These are phyloP conservation scores for Drosophila gunungcola DNA, from an alignment of 1,140 invertebrate species.

Conservation along the genomic window DNA sequence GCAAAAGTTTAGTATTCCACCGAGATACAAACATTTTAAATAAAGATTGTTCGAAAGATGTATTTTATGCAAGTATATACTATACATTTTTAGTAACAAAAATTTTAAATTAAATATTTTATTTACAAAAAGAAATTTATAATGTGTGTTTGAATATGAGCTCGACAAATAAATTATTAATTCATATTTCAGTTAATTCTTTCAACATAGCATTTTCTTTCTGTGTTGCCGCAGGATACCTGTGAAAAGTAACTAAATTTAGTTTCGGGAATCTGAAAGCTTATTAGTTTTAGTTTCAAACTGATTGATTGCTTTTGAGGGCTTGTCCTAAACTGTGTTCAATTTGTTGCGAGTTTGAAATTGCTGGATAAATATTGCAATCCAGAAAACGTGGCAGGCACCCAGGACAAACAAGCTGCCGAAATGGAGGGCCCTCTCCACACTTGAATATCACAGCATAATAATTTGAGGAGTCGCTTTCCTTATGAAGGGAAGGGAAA, in stretches of 20 bases:
- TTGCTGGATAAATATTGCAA: conserved; percentile 18
- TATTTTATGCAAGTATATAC: no score
- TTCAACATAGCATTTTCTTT: no score
- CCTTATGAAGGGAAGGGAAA: conserved; percentile 22
- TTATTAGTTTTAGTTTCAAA: conserved; percentile 18
- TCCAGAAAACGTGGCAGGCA: conserved; percentile 45
- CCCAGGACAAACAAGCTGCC: conserved; percentile 21
- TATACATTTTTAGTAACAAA: no score
- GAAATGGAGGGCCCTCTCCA: conserved; percentile 22
- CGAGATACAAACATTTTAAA: background rate
- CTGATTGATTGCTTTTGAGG: conserved; percentile 36
- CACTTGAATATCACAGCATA: conserved; percentile 66
- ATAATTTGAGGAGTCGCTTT: conserved; percentile 65
- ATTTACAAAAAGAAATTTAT: no score
- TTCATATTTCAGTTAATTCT: background rate
- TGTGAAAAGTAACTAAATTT: background rate
- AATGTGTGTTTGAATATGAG: no score
- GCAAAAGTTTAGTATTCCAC: conserved; percentile 1
- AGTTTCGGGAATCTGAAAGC: background rate
- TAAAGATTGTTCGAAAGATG: background rate
- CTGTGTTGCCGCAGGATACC: background rate
- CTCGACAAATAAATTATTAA: no score
- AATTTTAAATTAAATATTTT: no score
- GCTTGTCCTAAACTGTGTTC: conserved; percentile 7
- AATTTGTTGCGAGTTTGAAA: conserved; percentile 1